phyloP scores from a whole-genome alignment of 1,140 invertebrate species.

The Doryteuthis pealeii region DNA sequence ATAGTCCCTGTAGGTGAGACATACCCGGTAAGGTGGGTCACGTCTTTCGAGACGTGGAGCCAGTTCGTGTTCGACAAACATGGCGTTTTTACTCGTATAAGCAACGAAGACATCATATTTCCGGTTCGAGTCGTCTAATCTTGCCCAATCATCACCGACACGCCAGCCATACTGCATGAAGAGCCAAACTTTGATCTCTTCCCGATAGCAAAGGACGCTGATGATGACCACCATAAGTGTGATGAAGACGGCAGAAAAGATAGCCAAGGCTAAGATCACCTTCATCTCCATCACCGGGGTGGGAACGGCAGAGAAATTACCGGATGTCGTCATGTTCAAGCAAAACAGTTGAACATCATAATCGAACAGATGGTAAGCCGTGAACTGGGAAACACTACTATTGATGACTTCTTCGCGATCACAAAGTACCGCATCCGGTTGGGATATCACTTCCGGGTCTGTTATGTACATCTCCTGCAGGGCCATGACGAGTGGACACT shows the following conservation, averaged over 20 bases:
- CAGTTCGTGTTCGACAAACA: conserved; percentile 39
- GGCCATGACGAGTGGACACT: conserved; percentile 23
- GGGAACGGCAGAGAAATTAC: conserved; percentile 14
- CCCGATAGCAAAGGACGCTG: conserved; percentile 25
- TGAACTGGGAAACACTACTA: not conserved
- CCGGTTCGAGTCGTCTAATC: conserved; percentile 24
- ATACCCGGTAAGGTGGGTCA: conserved; percentile 38
- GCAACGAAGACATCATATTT: conserved; percentile 46
- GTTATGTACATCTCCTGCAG: conserved; percentile 24
- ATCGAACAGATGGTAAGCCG: conserved; percentile 10
- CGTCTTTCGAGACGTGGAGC: conserved; percentile 39
- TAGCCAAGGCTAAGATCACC: conserved; percentile 13
- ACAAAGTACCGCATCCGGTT: conserved; percentile 26
- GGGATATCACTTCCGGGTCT: conserved; percentile 23
- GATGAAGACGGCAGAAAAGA: conserved; percentile 23
- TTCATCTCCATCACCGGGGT: not conserved
- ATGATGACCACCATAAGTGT: conserved; percentile 16
- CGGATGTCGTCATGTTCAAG: conserved; percentile 18
- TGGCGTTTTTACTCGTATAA: conserved; percentile 41
- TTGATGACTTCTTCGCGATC: conserved; percentile 8
- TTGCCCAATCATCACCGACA: conserved; percentile 23
- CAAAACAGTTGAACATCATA: conserved; percentile 16
- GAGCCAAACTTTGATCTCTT: conserved; percentile 38
- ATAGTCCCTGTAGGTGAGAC: conserved; percentile 44
- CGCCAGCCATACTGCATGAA: conserved; percentile 36